Evolutionary conservation across 2,113 vertebrate genomes (phyloP), one percentile per base, ranked within the genome.

Genomic region (Myotis lucifugus): DNA sequence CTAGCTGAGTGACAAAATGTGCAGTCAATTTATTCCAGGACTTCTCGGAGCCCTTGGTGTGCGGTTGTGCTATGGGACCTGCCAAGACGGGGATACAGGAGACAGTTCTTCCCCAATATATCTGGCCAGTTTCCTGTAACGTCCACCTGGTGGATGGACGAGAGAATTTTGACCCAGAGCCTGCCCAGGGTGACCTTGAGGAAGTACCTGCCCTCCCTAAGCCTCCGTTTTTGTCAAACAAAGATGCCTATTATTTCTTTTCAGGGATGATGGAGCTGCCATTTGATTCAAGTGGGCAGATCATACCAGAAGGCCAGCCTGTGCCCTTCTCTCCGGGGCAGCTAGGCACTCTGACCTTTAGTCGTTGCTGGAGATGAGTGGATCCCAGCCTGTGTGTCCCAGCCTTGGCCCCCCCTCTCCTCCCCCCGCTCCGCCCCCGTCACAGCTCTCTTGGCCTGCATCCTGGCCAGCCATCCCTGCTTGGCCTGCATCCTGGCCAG

Each of bases 31-130:
- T 4, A 18, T 17, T 84, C 34, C 6, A 72, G 90, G 76, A 29
- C 90, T 93, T 90, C 56, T 93, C 89, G 27, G 90, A 81, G 34
- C n/a, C 76, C 90, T 94, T 27, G 48, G 6, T 23, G 10, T 2
- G 25, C 11, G 25, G 46, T 5, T 37, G 17, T 72, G 66, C 59
- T 66, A 18, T n/a, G 46, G 54, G 9, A 81, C 52, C 70, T 13
- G 5, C 42, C 25, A 1, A 37, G 21, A 12, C 37, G 29, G 19
- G 19, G n/a, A 19, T 32, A 32, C 3, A 78, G 66, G 64, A 23
- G 48, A 21, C 3, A 21, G 40, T 18, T 64, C 34, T 89, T 69
- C 48, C 64, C 61, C 17, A 8, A 7, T 6, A 2, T 5, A 5
- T 64, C 52, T 56, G 52, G 29, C 56, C 12, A 3, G 54, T n/a